These are phyloP conservation scores for Pterostichus niger DNA, from an alignment of 2,888 invertebrate species.

Conservation along the genomic window DNA sequence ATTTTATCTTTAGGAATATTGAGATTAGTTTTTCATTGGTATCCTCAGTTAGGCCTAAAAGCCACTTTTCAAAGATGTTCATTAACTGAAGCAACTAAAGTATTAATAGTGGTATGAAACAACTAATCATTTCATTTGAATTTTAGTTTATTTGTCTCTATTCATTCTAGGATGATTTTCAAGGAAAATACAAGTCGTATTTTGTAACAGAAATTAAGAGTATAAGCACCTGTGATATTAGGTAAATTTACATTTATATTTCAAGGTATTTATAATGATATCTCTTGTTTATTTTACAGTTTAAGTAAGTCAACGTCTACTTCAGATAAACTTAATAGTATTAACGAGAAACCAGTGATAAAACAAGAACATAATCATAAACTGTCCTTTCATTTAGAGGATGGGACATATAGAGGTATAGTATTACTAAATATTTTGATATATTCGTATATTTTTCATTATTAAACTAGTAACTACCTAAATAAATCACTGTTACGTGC, in stretches of 20 bases:
- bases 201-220: slow-evolving; percentile 82
- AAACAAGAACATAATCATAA: not conserved
- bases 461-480: too few relatives aligned
- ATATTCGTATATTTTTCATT: too few relatives aligned
- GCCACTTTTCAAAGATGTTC: slow-evolving; percentile 85
- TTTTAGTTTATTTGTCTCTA: slow-evolving; percentile 9
- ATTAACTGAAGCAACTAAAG: slow-evolving; percentile 87
- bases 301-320: slow-evolving; percentile 44
- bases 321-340: slow-evolving; percentile 46
- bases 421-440: not conserved
- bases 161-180: slow-evolving; percentile 84
- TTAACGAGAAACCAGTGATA: slow-evolving; percentile 12
- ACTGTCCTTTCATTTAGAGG: slow-evolving; percentile 76
- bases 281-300: slow-evolving; percentile 23
- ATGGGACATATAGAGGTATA: slow-evolving; percentile 77
- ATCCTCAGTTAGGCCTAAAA: slow-evolving; percentile 87
- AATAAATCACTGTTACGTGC: too few relatives aligned
- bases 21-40: slow-evolving; percentile 93
- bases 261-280: slow-evolving; percentile 45
- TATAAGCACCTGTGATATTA: slow-evolving; percentile 77
- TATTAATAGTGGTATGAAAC: slow-evolving; percentile 85
- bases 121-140: not conserved
- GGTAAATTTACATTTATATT: slow-evolving; percentile 73
- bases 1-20: slow-evolving; percentile 86
- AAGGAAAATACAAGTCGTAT: slow-evolving; percentile 85